Evolutionary conservation across 2,113 vertebrate species (phyloP), one percentile per base, ranked within the genome.

Genomic region (Gymnocephalus cernua): DNA sequence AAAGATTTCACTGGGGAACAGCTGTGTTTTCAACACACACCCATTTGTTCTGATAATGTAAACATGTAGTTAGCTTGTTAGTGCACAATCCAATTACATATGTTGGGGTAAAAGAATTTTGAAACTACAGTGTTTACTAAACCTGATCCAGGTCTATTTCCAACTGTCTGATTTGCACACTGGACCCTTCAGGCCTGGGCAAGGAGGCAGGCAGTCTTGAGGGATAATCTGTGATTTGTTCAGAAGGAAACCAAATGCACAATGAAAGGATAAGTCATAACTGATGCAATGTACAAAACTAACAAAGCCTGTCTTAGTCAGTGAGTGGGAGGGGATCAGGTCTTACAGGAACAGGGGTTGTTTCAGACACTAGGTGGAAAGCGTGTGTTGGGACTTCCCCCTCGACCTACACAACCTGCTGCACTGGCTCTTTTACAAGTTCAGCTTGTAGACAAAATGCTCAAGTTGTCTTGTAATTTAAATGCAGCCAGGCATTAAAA

Each of bases 321-420:
- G 79, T 50, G 87, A 87, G 91, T 92, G 84, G 91, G 92, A 87
- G 86, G 84, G 83, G 77, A 93, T 89, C 94, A 92, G 91, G 93
- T 93, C 90, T 93, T 93, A 91, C 94, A 90, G 94, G 93, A 94
- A 94, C 72, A 74, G 87, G 76, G 61, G 75, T 88, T 82, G 85
- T 87, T 88, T 84, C 76, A 86, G 57, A 84, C 66, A 16, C 70
- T 56, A 41, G 71, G 73, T 62, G 27, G 75, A 88, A 84, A 81
- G 75, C 80, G 71, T 80, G 76, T 68, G 62, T 21, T 65, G 86
- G 84, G 88, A 83, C 88, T 88, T 87, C 32, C 73, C 73, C 63
- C 84, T 81, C 68, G 75, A 76, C 67, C 75, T n/a, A 88, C 91
- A 74, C 88, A 94, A 93, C 93, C 93, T 91, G 92, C 91, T 90